Evolutionary conservation across 30 jellyfish, hydroid and myxozoan genomes (phyloP).

Genomic region (Pseudorhiza aurosa): DNA sequence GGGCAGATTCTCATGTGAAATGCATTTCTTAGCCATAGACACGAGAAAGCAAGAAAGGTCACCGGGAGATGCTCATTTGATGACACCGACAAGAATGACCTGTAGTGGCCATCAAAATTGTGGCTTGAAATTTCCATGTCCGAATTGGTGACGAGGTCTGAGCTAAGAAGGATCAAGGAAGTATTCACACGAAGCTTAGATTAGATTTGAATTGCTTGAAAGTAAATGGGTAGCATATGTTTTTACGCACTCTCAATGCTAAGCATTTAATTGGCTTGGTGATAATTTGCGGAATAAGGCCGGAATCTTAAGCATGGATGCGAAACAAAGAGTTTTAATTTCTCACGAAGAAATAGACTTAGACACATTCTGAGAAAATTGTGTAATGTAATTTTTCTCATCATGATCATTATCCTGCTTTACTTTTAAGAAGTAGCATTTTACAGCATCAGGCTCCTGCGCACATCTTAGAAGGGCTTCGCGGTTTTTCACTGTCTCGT

Average conservation of each 20-base stretch:
- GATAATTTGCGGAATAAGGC: conserved; percentile 41
- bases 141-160: conserved; percentile 12
- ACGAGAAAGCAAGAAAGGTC: too few relatives aligned
- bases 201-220: neutral
- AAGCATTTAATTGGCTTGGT: conserved; percentile 45
- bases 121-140: conserved; percentile 14
- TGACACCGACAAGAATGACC: neutral
- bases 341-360: conserved; percentile 50
- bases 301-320: conserved; percentile 45
- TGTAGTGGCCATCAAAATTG: neutral
- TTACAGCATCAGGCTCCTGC: neutral
- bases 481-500: conserved; percentile 5
- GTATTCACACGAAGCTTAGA: conserved; percentile 59
- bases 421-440: neutral
- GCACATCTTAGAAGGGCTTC: neutral
- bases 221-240: conserved; percentile 30
- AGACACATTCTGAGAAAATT: conserved; percentile 8
- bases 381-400: conserved; percentile 27
- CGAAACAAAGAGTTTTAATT: conserved; percentile 26
- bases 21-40: too few relatives aligned
- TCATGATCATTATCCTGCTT: conserved; percentile 33
- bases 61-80: too few relatives aligned
- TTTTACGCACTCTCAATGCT: conserved; percentile 23
- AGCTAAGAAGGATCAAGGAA: conserved; percentile 45
- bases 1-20: too few relatives aligned